Conservation (phyloP, 2,888 invertebrate species). For the Spodoptera littoralis region DNA sequence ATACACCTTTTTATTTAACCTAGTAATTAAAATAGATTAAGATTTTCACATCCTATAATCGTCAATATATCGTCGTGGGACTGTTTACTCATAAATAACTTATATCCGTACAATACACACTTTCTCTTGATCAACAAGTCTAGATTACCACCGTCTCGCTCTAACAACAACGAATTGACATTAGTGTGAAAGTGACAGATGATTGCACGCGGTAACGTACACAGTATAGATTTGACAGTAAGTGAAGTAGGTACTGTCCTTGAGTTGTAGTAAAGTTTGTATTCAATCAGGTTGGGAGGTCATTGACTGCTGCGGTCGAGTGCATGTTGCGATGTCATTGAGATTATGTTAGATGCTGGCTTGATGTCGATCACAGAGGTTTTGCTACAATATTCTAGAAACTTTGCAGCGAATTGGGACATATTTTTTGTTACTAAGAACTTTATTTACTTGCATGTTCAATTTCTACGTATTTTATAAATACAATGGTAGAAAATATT, state of each 20-base stretch:
- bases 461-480: no score
- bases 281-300: constrained; percentile 45
- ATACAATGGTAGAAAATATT: no score
- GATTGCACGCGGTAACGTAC: constrained; percentile 45
- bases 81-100: constrained; percentile 46
- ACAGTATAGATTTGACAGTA: constrained; percentile 44
- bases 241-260: constrained; percentile 45
- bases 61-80: constrained; percentile 35
- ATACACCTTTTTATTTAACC: no score
- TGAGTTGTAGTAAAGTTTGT: constrained; percentile 44
- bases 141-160: constrained; percentile 68
- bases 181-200: constrained; percentile 69
- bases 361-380: constrained; percentile 35
- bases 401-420: no score
- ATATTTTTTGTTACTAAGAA: constrained; percentile 19
- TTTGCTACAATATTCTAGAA: no score
- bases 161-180: constrained; percentile 52
- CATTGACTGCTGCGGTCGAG: constrained; percentile 38
- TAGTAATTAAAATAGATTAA: not conserved
- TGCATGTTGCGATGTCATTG: constrained; percentile 41
- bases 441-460: no score
- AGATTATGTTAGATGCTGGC: constrained; percentile 30
- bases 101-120: constrained; percentile 59
- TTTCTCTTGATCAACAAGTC: constrained; percentile 74
- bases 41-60: constrained; percentile 20